A percentile compares a stretch with the other conserved stretches of the same genome.
phyloP scores from a whole-genome alignment of 2,797 vertebrate genomes.

The Heterohyrax brucei region DNA sequence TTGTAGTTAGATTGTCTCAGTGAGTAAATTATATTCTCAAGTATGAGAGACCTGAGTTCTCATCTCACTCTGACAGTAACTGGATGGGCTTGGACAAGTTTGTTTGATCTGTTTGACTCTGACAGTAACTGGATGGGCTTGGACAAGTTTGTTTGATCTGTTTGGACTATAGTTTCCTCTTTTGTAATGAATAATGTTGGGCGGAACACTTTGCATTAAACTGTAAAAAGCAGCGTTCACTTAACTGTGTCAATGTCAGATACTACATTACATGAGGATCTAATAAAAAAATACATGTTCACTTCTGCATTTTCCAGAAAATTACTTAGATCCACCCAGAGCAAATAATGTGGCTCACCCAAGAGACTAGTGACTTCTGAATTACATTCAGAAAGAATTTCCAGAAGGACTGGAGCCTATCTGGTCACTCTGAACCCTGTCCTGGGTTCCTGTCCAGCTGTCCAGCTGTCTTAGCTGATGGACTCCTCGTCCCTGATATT shows the following conservation, averaged over 20 bases:
- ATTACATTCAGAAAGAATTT: neutral
- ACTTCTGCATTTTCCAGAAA: conserved; percentile 3
- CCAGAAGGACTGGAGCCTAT: neutral
- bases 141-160: neutral
- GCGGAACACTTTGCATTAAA: conserved; percentile 33
- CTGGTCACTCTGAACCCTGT: neutral
- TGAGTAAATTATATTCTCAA: conserved; percentile 37
- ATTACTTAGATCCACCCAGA: neutral
- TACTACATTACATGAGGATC: neutral
- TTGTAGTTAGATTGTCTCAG: conserved; percentile 1
- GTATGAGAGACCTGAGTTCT: neutral
- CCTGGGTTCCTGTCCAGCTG: neutral
- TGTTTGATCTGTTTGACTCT: neutral
- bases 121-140: neutral
- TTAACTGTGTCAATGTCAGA: neutral
- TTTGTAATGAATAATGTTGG: neutral
- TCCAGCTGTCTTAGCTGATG: neutral
- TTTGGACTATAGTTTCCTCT: neutral
- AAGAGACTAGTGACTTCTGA: neutral
- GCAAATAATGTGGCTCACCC: neutral
- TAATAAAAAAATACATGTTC: neutral
- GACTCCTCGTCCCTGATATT: neutral
- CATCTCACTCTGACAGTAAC: neutral
- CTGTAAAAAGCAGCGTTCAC: neutral
- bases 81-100: neutral